Evolutionary conservation across 2,113 vertebrate genomes (phyloP).

Genomic region (Rhea americana): DNA sequence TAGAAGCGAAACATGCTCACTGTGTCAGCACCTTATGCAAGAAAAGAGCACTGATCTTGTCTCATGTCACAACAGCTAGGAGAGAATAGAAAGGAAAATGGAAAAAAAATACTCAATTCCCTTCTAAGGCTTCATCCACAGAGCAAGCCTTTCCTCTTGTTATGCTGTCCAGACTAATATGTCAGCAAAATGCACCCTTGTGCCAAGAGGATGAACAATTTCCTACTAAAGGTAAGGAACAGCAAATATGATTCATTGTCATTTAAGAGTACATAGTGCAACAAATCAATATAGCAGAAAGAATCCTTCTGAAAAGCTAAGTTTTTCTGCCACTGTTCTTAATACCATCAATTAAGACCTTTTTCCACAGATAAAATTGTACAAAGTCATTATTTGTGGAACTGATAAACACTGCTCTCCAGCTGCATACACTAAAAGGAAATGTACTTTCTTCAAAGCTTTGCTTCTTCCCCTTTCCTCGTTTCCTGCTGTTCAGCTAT

Average conservation of each 20-base stretch:
- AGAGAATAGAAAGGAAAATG: not conserved
- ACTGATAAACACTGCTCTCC: slow-evolving; percentile 18
- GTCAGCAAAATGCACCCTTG: not conserved
- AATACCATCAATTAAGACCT: not conserved
- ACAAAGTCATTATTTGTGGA: slow-evolving; percentile 25
- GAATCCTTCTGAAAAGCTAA: not conserved
- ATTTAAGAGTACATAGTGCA: not conserved
- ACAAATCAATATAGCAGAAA: slow-evolving; percentile 6
- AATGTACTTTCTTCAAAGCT: slow-evolving; percentile 16
- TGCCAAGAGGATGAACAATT: not conserved
- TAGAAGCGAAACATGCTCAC: not conserved
- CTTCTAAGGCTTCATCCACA: not conserved
- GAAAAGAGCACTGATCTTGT: not conserved
- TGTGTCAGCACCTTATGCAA: not conserved
- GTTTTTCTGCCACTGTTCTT: slow-evolving; percentile 2
- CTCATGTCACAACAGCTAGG: not conserved
- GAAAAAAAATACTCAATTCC: not conserved
- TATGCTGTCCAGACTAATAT: not conserved
- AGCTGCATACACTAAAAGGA: not conserved
- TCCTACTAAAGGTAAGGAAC: not conserved
- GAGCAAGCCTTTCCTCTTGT: not conserved
- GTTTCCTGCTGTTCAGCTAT: not conserved
- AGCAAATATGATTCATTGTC: not conserved
- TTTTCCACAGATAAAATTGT: not conserved
- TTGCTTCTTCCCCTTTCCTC: not conserved